A percentile compares a stretch with the other conserved stretches of the same genome.
These are phyloP conservation scores for Bicyclus anynana DNA, from an alignment of 1,140 invertebrate species.

Conservation along the genomic window DNA sequence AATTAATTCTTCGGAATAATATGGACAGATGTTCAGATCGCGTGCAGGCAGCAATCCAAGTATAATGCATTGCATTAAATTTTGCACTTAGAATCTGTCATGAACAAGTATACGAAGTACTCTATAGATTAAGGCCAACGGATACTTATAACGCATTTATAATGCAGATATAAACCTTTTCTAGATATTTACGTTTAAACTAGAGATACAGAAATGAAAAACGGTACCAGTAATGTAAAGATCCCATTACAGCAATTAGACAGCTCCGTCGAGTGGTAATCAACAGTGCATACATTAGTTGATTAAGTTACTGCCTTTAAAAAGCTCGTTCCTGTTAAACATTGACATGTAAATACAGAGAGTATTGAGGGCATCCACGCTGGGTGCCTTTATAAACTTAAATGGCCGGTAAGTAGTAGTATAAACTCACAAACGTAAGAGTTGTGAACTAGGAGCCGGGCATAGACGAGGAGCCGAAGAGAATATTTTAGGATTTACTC, in stretches of 20 bases:
- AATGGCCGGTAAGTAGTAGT: constrained; percentile 54
- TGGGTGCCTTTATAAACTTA: constrained; percentile 32
- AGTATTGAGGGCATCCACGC: constrained; percentile 34
- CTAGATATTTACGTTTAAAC: constrained; percentile 13
- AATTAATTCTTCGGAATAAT: constrained; percentile 6
- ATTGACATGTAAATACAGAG: constrained; percentile 48
- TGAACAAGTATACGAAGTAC: constrained; percentile 24
- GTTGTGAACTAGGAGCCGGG: not conserved
- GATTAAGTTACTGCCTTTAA: constrained; percentile 62
- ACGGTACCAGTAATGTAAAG: constrained; percentile 7
- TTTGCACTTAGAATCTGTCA: constrained; percentile 27
- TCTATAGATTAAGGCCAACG: constrained; percentile 26
- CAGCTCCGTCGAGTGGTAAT: constrained; percentile 47
- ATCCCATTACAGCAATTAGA: constrained; percentile 15
- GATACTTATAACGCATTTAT: constrained; percentile 22
- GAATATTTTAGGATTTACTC: too few species aligned
- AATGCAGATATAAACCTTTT: constrained; percentile 15
- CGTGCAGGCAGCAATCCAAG: constrained; percentile 39
- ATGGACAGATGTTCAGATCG: constrained; percentile 39
- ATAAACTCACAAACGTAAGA: constrained; percentile 37
- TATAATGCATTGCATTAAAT: constrained; percentile 22
- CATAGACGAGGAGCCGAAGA: not conserved
- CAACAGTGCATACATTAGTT: constrained; percentile 46
- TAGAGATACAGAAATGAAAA: constrained; percentile 11
- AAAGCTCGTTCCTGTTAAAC: constrained; percentile 43